phyloP scores from a whole-genome alignment of 2,888 invertebrate genomes.

The Trichogramma evanescens region DNA sequence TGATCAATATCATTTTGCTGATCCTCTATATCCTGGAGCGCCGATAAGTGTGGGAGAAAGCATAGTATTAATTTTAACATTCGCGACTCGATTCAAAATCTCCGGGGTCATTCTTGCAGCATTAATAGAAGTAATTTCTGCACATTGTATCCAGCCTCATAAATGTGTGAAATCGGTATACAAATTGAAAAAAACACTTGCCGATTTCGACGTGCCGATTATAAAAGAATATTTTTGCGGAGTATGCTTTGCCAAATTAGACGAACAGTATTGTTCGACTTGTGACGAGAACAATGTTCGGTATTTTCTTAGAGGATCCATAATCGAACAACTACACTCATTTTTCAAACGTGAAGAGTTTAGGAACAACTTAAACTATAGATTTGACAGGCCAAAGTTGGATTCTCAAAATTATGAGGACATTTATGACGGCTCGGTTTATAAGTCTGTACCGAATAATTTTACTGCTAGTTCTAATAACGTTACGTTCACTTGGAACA shows the following conservation, averaged over 20 bases:
- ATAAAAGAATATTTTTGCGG: not conserved
- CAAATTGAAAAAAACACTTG: not conserved
- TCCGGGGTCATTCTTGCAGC: not conserved
- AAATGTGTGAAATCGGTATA: not conserved
- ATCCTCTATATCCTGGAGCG: not conserved
- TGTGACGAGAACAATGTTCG: not conserved
- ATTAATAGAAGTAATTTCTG: not conserved
- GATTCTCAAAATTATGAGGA: conserved; percentile 17
- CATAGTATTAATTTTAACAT: not conserved
- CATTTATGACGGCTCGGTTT: conserved; percentile 19
- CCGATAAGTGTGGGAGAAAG: not conserved
- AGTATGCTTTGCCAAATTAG: not conserved
- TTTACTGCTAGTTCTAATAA: conserved; percentile 10
- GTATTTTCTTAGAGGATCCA: not conserved
- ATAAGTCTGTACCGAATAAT: conserved; percentile 8
- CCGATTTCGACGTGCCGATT: not conserved
- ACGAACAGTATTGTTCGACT: not conserved
- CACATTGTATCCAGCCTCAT: not conserved
- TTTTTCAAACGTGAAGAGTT: not conserved
- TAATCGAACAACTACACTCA: not conserved
- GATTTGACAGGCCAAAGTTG: conserved; percentile 12
- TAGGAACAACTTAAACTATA: not conserved
- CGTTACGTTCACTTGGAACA: conserved; percentile 17
- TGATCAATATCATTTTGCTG: not conserved
- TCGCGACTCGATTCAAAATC: not conserved